Base-by-base conservation (phyloP, 1,140 invertebrate genomes). In the Drosophila sp. region DNA sequence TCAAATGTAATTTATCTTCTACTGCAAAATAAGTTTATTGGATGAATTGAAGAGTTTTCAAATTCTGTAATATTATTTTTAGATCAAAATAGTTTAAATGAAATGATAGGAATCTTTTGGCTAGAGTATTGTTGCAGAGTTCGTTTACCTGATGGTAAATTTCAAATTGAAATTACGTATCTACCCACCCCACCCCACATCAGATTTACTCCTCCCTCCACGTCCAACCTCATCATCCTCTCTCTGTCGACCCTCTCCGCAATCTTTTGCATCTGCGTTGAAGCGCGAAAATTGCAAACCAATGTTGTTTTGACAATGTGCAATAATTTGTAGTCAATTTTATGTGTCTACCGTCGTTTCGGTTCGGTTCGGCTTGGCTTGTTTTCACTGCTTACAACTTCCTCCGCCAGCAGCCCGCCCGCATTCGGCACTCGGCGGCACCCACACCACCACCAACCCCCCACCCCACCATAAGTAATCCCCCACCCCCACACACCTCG, bases 241-340 rank as follows among this genome's bases (percentile, higher is more conserved):
- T 38, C 35, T 10, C 23, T 50, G 44, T n/a, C 23, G 23, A 50
- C 44, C 44, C 44, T 50, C 44, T 50, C 44, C 56, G 66, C 66
- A 66, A 77, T 76, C 70, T 66, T 80, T 66, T 70, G 67, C 72
- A 89, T 89, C 84, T 87, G 79, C 82, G 80, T 87, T 83, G 82
- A 87, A 86, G 82, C 82, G 82, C 83, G 84, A 87, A 87, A 87
- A 87, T 87, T 87, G 83, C 83, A 87, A 87, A 87, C 84, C 83
- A 87, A 87, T 87, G 83, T 87, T 87, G 82, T 89, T 87, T 89
- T 87, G 80, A 83, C 84, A 87, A 87, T 87, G 79, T 87, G 83
- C 84, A 87, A 87, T 87, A 87, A 87, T 87, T 87, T 87, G 84
- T 89, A 89, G 84, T 69, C 84, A 87, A 89, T 87, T 87, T 87